These are phyloP conservation scores for Tromatobia lineatoria DNA, from an alignment of 2,888 invertebrate species.

Conservation along the genomic window DNA sequence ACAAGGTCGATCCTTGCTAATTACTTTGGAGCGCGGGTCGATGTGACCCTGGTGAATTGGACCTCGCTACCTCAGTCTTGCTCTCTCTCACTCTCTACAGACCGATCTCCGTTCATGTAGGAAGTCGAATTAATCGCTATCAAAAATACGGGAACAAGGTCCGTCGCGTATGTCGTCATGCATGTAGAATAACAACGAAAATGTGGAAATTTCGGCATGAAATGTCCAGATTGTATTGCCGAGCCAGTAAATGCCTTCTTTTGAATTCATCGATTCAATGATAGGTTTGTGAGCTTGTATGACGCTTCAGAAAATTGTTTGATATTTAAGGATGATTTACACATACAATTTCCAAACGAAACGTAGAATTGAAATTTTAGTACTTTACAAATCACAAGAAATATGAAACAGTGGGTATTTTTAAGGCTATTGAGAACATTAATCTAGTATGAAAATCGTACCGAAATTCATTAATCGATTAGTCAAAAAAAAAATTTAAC, in stretches of 20 bases:
- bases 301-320: too few species aligned
- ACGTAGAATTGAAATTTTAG: too few species aligned
- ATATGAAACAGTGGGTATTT: too few species aligned
- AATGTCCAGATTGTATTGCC: not conserved
- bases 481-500: too few species aligned
- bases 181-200: conserved; percentile 4
- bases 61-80: conserved; percentile 18
- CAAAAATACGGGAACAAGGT: conserved; percentile 47
- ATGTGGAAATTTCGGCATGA: not conserved
- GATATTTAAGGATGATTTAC: too few species aligned
- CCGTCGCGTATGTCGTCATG: not conserved
- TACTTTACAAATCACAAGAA: too few species aligned
- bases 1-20: conserved; percentile 45
- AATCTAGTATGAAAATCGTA: too few species aligned
- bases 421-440: too few species aligned
- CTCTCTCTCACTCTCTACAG: conserved; percentile 7
- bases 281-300: not conserved
- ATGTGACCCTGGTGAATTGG: conserved; percentile 47
- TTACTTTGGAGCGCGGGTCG: conserved; percentile 38
- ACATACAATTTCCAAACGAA: too few species aligned
- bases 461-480: too few species aligned
- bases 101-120: not conserved
- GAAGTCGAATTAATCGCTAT: conserved; percentile 21
- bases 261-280: not conserved
- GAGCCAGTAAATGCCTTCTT: not conserved